Conservation (phyloP, 2,797 vertebrate genomes). For the Falco berigora region DNA sequence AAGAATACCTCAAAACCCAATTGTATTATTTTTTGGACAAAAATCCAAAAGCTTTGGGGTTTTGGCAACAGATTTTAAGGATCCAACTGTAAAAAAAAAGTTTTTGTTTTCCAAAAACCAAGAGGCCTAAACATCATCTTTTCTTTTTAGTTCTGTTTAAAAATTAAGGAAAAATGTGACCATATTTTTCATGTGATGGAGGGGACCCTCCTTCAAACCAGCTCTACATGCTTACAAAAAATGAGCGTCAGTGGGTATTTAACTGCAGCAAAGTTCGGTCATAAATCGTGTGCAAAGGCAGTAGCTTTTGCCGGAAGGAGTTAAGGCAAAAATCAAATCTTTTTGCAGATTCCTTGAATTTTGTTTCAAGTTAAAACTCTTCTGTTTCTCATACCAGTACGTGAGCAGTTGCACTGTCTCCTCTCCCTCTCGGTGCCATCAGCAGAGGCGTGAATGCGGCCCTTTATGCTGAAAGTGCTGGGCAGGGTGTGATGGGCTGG, state of each 20-base stretch:
- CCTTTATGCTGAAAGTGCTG: too few species aligned
- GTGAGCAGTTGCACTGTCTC: not conserved
- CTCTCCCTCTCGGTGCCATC: not conserved
- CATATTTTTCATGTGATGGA: not conserved
- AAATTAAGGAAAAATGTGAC: not conserved
- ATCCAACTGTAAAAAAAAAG: not conserved
- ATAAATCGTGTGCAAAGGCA: not conserved
- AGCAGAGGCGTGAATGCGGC: not conserved
- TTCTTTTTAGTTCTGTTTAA: not conserved
- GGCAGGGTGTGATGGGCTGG: not conserved
- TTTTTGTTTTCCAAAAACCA: not conserved
- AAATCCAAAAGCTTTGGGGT: not conserved
- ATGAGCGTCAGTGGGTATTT: not conserved
- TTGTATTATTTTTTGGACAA: slow-evolving; percentile 10
- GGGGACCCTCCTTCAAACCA: not conserved
- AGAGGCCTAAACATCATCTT: not conserved
- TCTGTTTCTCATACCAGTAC: not conserved
- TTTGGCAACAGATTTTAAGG: slow-evolving; percentile 19
- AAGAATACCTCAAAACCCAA: slow-evolving; percentile 11
- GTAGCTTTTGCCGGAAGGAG: not conserved
- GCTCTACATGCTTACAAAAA: not conserved
- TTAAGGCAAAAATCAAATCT: not conserved
- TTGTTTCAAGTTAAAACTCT: not conserved
- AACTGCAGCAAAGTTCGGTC: not conserved
- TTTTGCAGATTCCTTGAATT: not conserved